Evolutionary conservation across 2,113 vertebrate species (phyloP), one percentile per base, ranked within the genome.

Genomic region (Phoxinus phoxinus): DNA sequence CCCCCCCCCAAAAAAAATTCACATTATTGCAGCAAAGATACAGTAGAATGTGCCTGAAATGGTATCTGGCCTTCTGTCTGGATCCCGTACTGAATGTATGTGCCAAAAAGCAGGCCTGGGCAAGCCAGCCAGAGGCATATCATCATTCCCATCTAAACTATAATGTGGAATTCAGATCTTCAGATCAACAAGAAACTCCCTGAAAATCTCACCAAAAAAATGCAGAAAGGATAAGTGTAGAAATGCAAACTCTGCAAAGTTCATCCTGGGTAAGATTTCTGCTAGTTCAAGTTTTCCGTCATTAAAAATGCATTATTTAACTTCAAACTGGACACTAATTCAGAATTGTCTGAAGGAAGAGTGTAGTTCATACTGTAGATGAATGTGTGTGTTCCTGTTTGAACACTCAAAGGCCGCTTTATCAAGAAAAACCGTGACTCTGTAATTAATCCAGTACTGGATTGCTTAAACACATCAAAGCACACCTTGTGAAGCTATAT

Each of bases 401-500:
- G 5, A 72, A 81, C 30, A 21, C 10, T 71, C 19, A 48, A 76
- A 53, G 83, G 77, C 88, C 79, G 89, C 84, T 83, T 84, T 73
- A 89, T 75, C 56, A 35, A 84, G 86, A 89, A 87, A 90, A 83
- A 86, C 88, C 53, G 86, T 80, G 85, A 89, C 87, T 92, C 87
- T 91, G 87, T 90, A 86, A 89, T 89, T 89, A 91, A 90, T 89
- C 46, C 86, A 61, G 80, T 1, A 79, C 67, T 61, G 85, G 86
- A 91, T 91, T 85, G 83, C 89, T 59, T 81, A 73, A 81, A 78
- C 63, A 88, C 85, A 85, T 90, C 85, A 87, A 87, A 88, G 83
- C 61, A 53, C 59, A 78, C 51, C 75, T 84, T 84, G 69, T 48
- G 69, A 46, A 86, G 56, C 87, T 65, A 71, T 32, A 48, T 32